phyloP scores from a whole-genome alignment of 2,797 vertebrate genomes.

The Acipenser ruthenus region DNA sequence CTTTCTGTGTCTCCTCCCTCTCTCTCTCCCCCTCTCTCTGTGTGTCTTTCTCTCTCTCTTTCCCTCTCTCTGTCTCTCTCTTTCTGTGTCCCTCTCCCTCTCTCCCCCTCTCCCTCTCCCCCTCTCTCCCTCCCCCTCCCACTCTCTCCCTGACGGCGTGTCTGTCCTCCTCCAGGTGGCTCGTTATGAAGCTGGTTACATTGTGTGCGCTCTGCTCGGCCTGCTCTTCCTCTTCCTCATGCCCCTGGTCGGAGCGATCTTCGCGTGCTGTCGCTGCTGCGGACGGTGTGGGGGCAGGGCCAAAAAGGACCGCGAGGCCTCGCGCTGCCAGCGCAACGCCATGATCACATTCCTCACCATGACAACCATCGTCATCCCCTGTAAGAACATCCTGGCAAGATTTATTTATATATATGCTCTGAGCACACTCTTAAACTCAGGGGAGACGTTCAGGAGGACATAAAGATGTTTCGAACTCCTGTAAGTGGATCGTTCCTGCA shows the following conservation, averaged over 20 bases:
- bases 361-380: conserved; percentile 55
- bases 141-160: neutral
- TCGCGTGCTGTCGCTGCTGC: conserved; percentile 48
- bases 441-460: too few relatives aligned
- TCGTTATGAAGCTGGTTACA: conserved; percentile 59
- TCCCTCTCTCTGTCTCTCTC: too few relatives aligned
- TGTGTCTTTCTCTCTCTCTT: too few relatives aligned
- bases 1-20: too few relatives aligned
- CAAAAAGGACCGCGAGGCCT: conserved; percentile 40
- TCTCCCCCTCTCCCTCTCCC: too few relatives aligned
- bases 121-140: too few relatives aligned
- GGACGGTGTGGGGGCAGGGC: conserved; percentile 36
- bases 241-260: conserved; percentile 47
- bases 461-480: too few relatives aligned
- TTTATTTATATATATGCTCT: neutral
- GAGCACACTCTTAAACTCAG: neutral
- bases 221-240: conserved; percentile 52
- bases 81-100: too few relatives aligned
- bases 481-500: too few relatives aligned
- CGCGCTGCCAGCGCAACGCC: conserved; percentile 41
- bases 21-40: too few relatives aligned
- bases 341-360: conserved; percentile 49
- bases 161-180: conserved; percentile 48
- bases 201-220: conserved; percentile 49
- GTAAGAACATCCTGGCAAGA: conserved; percentile 39